phyloP scores from a whole-genome alignment of 2,113 vertebrate species.

The Rhynchomys soricoides region DNA sequence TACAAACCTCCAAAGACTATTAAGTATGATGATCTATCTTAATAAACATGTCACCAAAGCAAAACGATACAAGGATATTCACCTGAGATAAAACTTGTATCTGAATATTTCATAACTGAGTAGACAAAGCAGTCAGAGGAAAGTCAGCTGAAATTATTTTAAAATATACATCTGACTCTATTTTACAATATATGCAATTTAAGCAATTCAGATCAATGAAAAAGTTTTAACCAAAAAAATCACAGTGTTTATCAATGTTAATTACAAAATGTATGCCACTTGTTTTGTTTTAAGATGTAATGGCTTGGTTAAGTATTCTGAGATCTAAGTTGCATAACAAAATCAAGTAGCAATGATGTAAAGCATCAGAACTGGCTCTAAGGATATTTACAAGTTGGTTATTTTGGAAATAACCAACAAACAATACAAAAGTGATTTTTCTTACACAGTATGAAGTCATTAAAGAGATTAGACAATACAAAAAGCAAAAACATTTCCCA shows the following conservation, averaged over 20 bases:
- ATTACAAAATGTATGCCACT: constrained; percentile 87
- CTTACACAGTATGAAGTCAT: constrained; percentile 82
- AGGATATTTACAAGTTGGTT: constrained; percentile 84
- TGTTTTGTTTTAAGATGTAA: constrained; percentile 84
- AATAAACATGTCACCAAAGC: constrained; percentile 81
- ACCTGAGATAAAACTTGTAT: constrained; percentile 90
- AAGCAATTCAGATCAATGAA: constrained; percentile 87
- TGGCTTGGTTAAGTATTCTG: constrained; percentile 84
- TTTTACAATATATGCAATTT: constrained; percentile 88
- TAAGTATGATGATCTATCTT: constrained; percentile 80
- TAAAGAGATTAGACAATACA: constrained; percentile 78
- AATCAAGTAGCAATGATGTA: constrained; percentile 83
- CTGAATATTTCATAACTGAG: constrained; percentile 85
- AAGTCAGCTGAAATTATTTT: constrained; percentile 84
- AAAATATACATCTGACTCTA: constrained; percentile 88
- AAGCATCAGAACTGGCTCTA: constrained; percentile 84
- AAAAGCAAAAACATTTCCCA: constrained; percentile 76
- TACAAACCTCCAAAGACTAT: constrained; percentile 46
- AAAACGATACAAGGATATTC: constrained; percentile 86
- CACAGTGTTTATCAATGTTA: constrained; percentile 88
- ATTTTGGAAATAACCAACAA: constrained; percentile 86
- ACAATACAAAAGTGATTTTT: constrained; percentile 81
- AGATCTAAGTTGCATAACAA: constrained; percentile 80
- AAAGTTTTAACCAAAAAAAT: constrained; percentile 84
- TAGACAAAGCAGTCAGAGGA: constrained; percentile 86